Base-by-base conservation (phyloP, 2,113 vertebrate species). In the Pseudopipra pipra region DNA sequence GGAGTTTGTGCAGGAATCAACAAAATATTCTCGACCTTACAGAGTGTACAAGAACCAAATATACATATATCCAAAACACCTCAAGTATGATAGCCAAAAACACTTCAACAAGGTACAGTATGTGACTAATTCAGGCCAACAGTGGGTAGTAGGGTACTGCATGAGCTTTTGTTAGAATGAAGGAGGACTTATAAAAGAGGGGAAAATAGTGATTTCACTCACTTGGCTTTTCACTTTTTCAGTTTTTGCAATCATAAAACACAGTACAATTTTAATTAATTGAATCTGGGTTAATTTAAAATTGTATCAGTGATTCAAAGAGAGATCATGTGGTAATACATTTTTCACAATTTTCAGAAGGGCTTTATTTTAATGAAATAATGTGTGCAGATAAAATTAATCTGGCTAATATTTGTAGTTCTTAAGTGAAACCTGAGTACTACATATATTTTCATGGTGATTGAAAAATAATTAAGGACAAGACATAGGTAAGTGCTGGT, bases 61-160 rank as follows among this genome's bases (percentile, higher is more conserved):
- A 97, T 99, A 99, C n/a, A 89, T 99, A 43, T 99, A 99, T 89
- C 99, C 99, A 47, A 99, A 98, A 94, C 99, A 99, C 93, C 99
- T 99, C 66, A 99, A 99, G 79, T 99, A 99, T 11, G 99, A 99
- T 90, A 98, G 98, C 94, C 99, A 99, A 98, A 99, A 99, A 97
- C 99, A 98, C 94, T 99, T 99, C 85, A 99, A 98, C 95, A 99
- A 99, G 99, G 99, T 99, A 98, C 41, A 35, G 61, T 31, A 8
- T 37, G 65, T 17, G 66, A 30, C 27, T 23, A 20, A 0, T 31
- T n/a, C 18, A 14, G 35, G 27, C 22, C n/a, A 59, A 1, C 6
- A 3, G 6, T 43, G 73, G 14, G 9, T 66, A 25, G 24, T 21
- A 13, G 27, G 16, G 37, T 20, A 19, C 20, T 78, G 31, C 12